Conservation (phyloP, 2,888 invertebrate genomes). For the Drosophila monieri region DNA sequence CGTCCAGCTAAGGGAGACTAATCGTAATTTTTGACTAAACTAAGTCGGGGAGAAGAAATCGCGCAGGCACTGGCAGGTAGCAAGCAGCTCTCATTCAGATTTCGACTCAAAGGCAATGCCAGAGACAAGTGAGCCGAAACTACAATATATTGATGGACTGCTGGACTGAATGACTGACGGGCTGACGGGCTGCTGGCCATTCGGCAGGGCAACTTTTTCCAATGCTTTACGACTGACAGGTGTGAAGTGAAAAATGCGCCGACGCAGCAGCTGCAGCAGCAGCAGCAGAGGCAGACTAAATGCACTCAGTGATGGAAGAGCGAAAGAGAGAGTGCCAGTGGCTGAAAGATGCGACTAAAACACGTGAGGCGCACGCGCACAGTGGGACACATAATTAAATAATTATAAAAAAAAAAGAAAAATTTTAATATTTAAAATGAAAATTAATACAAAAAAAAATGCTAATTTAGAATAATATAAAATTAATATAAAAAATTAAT, state of each 20-base stretch:
- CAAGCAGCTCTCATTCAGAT: conserved; percentile 36
- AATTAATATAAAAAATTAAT: too few species aligned
- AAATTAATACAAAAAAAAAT: too few species aligned
- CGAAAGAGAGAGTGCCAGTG: conserved; percentile 3
- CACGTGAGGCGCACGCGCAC: conserved; percentile 64
- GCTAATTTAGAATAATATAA: too few species aligned
- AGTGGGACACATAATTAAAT: conserved; percentile 21
- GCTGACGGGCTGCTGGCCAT: conserved; percentile 35
- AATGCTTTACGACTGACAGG: conserved; percentile 71
- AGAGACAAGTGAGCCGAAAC: conserved; percentile 35
- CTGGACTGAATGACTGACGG: conserved; percentile 34
- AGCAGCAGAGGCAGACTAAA: too few species aligned
- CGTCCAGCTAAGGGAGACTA: conserved; percentile 19
- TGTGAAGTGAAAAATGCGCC: conserved; percentile 67
- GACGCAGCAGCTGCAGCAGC: conserved; percentile 49
- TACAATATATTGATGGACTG: conserved; percentile 47
- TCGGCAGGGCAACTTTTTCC: conserved; percentile 35
- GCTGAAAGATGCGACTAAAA: conserved; percentile 37
- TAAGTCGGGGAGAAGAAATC: conserved; percentile 62
- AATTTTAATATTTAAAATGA: not conserved
- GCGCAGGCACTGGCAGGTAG: conserved; percentile 54
- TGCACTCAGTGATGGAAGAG: conserved; percentile 23
- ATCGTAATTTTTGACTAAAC: conserved; percentile 76
- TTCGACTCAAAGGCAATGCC: conserved; percentile 21
- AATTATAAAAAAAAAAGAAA: not conserved